Evolutionary conservation across 2,888 invertebrate species (phyloP).

Genomic region (Junonia oenone): DNA sequence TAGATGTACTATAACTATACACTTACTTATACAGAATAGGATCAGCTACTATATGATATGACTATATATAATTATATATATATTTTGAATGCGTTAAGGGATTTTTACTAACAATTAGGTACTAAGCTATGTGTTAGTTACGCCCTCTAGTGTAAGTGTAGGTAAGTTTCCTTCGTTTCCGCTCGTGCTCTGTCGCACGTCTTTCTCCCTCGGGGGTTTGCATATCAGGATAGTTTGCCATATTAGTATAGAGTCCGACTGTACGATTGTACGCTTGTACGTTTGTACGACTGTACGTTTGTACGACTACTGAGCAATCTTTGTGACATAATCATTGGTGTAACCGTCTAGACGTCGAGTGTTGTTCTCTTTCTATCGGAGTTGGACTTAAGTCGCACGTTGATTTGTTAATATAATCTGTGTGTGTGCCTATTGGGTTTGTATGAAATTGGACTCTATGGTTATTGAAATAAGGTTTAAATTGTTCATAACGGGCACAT

Average conservation of each 20-base stretch:
- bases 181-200: conserved; percentile 38
- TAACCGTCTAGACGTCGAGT: conserved; percentile 32
- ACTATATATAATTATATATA: conserved; percentile 53
- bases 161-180: conserved; percentile 37
- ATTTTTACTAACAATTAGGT: conserved; percentile 77
- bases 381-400: conserved; percentile 26
- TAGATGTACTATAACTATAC: conserved; percentile 4
- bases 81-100: conserved; percentile 77
- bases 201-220: conserved; percentile 36
- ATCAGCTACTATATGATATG: conserved; percentile 5
- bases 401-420: conserved; percentile 30
- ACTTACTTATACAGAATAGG: neutral
- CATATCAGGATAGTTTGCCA: conserved; percentile 75
- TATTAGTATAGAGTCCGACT: conserved; percentile 61
- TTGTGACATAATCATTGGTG: conserved; percentile 67
- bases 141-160: conserved; percentile 26
- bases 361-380: conserved; percentile 16
- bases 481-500: neutral
- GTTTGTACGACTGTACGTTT: too few relatives aligned
- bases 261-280: too few relatives aligned
- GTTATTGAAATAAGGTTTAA: neutral
- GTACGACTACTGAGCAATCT: conserved; percentile 51
- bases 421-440: neutral
- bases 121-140: conserved; percentile 61
- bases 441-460: neutral